Base-by-base conservation (phyloP, 2,888 invertebrate species). In the Venusia cambrica region DNA sequence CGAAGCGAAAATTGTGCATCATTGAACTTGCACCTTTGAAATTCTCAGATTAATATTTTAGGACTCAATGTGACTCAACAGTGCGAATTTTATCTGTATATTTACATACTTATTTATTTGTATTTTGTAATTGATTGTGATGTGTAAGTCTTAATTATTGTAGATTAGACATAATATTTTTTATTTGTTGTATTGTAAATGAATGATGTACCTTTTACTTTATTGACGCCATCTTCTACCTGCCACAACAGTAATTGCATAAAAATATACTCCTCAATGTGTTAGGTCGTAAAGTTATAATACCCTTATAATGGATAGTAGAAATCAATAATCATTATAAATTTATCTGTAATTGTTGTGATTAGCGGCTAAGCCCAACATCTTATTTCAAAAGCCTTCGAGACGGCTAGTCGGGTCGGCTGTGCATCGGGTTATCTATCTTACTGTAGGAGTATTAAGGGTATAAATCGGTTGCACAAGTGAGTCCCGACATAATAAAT, bases 391-490 rank as follows among this genome's bases (percentile, higher is more conserved):
- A 84, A 78, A 79, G 85, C 84, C 85, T 78, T 68, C 81, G 57
- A 61, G 85, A 85, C 85, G 85, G 85, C 83, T 73, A 66, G 65
- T 72, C 71, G 73, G 67, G 54, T 71, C 69, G 74, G 72, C 45
- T 63, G 55, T 48, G 50, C 47, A n/a, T n/a, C n/a, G n/a, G 38
- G 38, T 25, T 40, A 33, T 26, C 26, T 32, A 22, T 36, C 29
- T 40, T 31, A 43, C 36, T 5, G 19, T 29, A 18, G 32, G 19
- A 8, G 21, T 14, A 28, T 28, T 42, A 42, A 38, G 38, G 32
- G 27, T 37, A 29, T 21, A 17, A 27, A 33, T 27, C 33, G 43
- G 41, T 51, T 46, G 57, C 61, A 60, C 71, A 54, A 61, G 67
- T 69, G 74, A 60, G 59, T 51, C 48, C 63, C 65, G 73, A 73